Base-by-base conservation (phyloP, 2,888 invertebrate species). In the Troides oblongomaculatus region DNA sequence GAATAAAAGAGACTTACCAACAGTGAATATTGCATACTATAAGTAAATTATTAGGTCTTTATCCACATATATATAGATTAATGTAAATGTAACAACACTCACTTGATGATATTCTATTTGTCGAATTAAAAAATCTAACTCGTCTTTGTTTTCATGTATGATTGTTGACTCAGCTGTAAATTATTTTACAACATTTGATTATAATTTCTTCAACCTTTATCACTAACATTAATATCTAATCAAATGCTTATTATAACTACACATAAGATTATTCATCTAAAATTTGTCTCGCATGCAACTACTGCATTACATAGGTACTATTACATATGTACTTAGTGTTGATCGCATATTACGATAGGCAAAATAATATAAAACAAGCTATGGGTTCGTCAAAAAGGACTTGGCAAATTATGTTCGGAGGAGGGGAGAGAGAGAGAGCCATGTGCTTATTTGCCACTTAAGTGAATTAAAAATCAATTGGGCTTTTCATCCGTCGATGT, bases 51-150 rank as follows among this genome's bases (percentile, higher is more conserved):
- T 43, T 43, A 43, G 8, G 8, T 50, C 14, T 18, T 50, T 18
- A 50, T 50, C 1, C 18, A 18, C 17, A 50, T 50, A 50, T 6
- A 18, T 50, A 50, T 17, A 50, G 50, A 14, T 21, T n/a, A 53
- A n/a, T 53, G 7, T 18, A 21, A 56, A 21, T 7, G 23, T 23
- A 65, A 59, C n/a, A 18, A 23, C 43, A 30, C n/a, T 69, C 66
- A 70, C 70, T 62, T 70, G 53, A 50, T 66, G 66, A 60, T 66
- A 43, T 36, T 78, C 76, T 66, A 84, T 74, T 71, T 81, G 79
- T 25, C 71, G 77, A 23, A 85, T 78, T 57, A 86, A 78, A 50
- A 76, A 78, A 46, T 83, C 80, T 7, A 81, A 78, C 62, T 84
- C 83, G 18, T 85, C 86, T 70, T 72, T 79, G 7, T 73, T 72